phyloP scores from a whole-genome alignment of 2,797 vertebrate genomes.

The Cetoscarus ocellatus region DNA sequence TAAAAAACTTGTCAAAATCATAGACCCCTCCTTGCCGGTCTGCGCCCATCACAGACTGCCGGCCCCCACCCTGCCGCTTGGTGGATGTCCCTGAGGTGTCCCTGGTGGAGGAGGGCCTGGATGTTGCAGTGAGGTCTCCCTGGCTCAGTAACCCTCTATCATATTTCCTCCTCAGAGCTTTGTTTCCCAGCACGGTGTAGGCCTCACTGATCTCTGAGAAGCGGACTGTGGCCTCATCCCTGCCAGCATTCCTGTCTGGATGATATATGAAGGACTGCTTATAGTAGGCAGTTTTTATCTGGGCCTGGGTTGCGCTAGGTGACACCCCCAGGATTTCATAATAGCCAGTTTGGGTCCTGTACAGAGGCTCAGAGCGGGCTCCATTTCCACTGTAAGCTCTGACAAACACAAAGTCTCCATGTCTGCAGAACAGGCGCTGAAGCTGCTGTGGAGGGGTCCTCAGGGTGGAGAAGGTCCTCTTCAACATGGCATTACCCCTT shows the following conservation, averaged over 20 bases:
- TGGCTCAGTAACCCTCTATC: slow-evolving; percentile 88
- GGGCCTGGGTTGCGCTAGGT: slow-evolving; percentile 84
- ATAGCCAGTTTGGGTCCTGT: slow-evolving; percentile 79
- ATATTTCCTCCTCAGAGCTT: slow-evolving; percentile 87
- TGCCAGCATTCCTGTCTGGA: slow-evolving; percentile 90
- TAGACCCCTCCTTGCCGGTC: slow-evolving; percentile 53
- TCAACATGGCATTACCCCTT: background rate
- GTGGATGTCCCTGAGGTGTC: slow-evolving; percentile 20
- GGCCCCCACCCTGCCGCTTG: background rate
- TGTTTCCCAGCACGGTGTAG: slow-evolving; percentile 90
- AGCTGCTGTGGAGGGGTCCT: background rate
- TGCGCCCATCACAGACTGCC: background rate
- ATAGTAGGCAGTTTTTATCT: slow-evolving; percentile 95
- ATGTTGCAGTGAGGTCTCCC: slow-evolving; percentile 73
- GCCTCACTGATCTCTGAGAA: slow-evolving; percentile 91
- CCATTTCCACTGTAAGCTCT: slow-evolving; percentile 51
- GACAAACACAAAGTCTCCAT: slow-evolving; percentile 6
- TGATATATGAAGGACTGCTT: slow-evolving; percentile 91
- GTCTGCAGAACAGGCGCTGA: background rate
- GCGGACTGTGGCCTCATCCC: slow-evolving; percentile 82
- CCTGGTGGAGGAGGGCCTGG: slow-evolving; percentile 62
- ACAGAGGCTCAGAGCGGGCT: slow-evolving; percentile 48
- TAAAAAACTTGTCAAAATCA: slow-evolving; percentile 91
- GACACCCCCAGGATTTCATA: slow-evolving; percentile 89
- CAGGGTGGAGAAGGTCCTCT: slow-evolving; percentile 2